Conservation (phyloP, 2,888 invertebrate genomes). For the Ypsolopha scabrella region DNA sequence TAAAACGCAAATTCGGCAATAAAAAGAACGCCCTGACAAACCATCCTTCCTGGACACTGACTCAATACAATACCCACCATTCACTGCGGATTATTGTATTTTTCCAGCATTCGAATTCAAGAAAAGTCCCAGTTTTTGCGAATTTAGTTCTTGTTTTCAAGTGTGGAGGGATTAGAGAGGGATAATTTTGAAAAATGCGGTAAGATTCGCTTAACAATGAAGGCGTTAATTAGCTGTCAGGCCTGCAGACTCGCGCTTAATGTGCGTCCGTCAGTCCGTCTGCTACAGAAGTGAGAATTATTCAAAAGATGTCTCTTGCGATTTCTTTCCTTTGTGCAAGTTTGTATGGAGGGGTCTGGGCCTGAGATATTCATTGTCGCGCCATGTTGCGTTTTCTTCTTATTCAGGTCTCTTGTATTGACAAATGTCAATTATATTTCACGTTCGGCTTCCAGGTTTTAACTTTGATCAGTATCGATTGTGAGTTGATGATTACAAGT, state of each 20-base stretch:
- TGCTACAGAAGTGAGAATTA: constrained; percentile 61
- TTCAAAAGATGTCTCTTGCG: constrained; percentile 62
- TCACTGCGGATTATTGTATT: constrained; percentile 65
- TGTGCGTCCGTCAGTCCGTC: constrained; percentile 32
- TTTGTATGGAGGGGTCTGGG: constrained; percentile 3
- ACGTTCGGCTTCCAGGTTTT: not conserved
- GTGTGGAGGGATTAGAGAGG: not conserved
- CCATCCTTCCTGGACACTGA: constrained; percentile 68
- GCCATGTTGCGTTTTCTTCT: not conserved
- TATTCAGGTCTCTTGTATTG: constrained; percentile 1
- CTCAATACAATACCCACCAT: constrained; percentile 62
- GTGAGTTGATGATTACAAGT: too few relatives aligned
- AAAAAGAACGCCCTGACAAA: constrained; percentile 63
- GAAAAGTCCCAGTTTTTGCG: constrained; percentile 14
- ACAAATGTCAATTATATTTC: constrained; percentile 2
- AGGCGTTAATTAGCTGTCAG: constrained; percentile 67
- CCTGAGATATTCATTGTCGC: not conserved
- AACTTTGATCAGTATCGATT: too few relatives aligned
- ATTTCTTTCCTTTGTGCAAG: constrained; percentile 55
- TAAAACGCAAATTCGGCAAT: constrained; percentile 69
- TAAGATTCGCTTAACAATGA: constrained; percentile 65
- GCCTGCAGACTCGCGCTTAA: constrained; percentile 45
- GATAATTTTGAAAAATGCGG: constrained; percentile 17
- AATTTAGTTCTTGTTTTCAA: not conserved
- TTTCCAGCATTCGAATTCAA: constrained; percentile 58